A percentile compares a stretch with the other conserved stretches of the same genome.
phyloP scores from a whole-genome alignment of 2,797 vertebrate genomes.

The Crax fasciolata region DNA sequence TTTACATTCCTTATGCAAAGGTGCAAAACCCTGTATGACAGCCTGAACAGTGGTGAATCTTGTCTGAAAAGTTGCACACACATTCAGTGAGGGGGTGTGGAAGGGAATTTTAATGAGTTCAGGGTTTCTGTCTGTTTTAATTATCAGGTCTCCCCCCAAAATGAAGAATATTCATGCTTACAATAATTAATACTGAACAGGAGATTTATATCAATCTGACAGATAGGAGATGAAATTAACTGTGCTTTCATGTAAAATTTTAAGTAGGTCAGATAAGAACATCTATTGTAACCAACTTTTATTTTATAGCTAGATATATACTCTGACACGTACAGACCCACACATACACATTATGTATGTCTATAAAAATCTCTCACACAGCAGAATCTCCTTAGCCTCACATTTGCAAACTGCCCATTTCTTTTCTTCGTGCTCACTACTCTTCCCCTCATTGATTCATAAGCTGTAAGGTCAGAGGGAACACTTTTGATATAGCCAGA shows the following conservation, averaged over 20 bases:
- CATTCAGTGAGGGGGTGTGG: background rate
- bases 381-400: slow-evolving; percentile 41
- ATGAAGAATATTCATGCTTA: slow-evolving; percentile 68
- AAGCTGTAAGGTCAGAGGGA: background rate
- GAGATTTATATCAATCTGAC: slow-evolving; percentile 80
- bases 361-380: slow-evolving; percentile 36
- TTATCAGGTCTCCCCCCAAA: slow-evolving; percentile 59
- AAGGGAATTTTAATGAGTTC: slow-evolving; percentile 49
- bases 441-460: background rate
- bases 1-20: background rate
- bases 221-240: slow-evolving; percentile 80
- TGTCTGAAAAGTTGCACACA: background rate
- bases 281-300: slow-evolving; percentile 77
- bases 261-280: slow-evolving; percentile 82
- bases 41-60: background rate
- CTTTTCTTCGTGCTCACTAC: background rate
- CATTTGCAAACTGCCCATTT: background rate
- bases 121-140: slow-evolving; percentile 51
- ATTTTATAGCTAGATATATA: slow-evolving; percentile 65
- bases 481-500: background rate
- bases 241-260: slow-evolving; percentile 77
- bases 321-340: slow-evolving; percentile 46
- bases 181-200: slow-evolving; percentile 80
- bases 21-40: background rate
- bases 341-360: background rate